Conservation (phyloP, 2,888 invertebrate genomes). For the Yponomeuta cagnagella region DNA sequence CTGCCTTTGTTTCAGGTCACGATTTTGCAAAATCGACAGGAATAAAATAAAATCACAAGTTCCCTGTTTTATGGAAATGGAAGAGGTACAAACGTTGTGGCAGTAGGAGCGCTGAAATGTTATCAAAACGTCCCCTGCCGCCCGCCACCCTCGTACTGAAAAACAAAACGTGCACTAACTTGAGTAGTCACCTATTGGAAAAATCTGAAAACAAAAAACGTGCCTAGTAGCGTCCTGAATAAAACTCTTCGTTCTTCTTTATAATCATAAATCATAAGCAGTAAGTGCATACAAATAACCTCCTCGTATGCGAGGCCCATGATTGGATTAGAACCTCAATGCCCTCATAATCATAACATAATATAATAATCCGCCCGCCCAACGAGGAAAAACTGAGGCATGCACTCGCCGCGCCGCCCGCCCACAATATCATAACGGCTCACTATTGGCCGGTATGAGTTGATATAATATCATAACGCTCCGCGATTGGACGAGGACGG, state of each 20-base stretch:
- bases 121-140: constrained; percentile 42
- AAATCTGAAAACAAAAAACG: neutral
- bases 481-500: constrained; percentile 69
- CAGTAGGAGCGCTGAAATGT: constrained; percentile 38
- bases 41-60: constrained; percentile 60
- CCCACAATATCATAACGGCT: constrained; percentile 74
- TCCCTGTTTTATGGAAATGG: constrained; percentile 43
- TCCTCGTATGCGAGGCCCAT: neutral
- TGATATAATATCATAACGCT: constrained; percentile 80
- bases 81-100: constrained; percentile 44
- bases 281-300: neutral
- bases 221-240: neutral
- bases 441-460: constrained; percentile 71
- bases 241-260: neutral
- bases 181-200: constrained; percentile 3
- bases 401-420: constrained; percentile 53
- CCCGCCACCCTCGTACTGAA: constrained; percentile 5
- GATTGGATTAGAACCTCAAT: constrained; percentile 32
- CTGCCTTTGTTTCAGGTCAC: constrained; percentile 57
- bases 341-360: constrained; percentile 65
- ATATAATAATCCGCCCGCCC: constrained; percentile 73
- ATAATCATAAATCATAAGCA: neutral
- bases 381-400: constrained; percentile 52
- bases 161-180: constrained; percentile 7
- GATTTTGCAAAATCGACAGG: constrained; percentile 57